phyloP scores from a whole-genome alignment of 2,113 vertebrate genomes.

The Conger conger region DNA sequence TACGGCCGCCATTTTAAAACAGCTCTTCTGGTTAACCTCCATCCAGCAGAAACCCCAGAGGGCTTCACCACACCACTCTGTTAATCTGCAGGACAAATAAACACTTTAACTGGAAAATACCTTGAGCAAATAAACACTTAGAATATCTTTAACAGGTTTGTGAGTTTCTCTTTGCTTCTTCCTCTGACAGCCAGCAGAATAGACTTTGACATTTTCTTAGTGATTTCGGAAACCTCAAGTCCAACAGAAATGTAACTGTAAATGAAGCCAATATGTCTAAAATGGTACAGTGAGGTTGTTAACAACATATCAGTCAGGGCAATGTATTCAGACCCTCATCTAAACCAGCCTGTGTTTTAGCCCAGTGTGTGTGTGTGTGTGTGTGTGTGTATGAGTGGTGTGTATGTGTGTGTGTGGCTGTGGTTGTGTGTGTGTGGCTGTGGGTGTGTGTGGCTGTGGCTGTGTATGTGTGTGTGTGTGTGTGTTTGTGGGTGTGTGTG shows the following conservation, averaged over 20 bases:
- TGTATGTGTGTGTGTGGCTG: too few species aligned
- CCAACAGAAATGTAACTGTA: not conserved
- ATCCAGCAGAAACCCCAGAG: not conserved
- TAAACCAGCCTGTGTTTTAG: not conserved
- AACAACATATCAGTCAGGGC: not conserved
- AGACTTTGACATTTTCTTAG: too few species aligned
- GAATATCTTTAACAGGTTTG: too few species aligned
- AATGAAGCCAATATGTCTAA: too few species aligned
- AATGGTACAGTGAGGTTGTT: too few species aligned
- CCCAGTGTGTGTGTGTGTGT: not conserved
- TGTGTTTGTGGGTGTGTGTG: too few species aligned
- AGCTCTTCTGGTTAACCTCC: slow-evolving; percentile 52
- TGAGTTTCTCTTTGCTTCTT: not conserved
- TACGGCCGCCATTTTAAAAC: slow-evolving; percentile 46
- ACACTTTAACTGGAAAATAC: not conserved
- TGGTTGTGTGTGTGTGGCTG: too few species aligned
- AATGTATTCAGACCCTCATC: not conserved
- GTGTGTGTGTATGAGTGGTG: too few species aligned
- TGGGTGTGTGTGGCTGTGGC: too few species aligned
- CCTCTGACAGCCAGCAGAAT: not conserved
- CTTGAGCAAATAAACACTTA: not conserved
- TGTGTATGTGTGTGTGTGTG: too few species aligned
- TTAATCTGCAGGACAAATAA: slow-evolving; percentile 7
- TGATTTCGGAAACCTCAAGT: not conserved
- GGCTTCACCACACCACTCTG: not conserved